phyloP scores from a whole-genome alignment of 1,140 invertebrate genomes.

The Ostrea denselamellosa region DNA sequence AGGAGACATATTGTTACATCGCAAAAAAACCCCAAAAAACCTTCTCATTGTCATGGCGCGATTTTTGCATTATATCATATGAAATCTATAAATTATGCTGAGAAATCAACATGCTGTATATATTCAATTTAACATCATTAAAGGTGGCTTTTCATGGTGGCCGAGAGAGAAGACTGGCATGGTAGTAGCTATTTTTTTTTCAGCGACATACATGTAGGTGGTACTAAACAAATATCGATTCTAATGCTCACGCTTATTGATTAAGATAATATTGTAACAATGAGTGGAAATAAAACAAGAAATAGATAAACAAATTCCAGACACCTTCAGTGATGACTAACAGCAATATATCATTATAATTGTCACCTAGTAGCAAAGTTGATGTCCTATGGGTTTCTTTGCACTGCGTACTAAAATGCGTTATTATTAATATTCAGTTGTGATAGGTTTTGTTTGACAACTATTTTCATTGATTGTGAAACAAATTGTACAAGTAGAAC shows the following conservation, averaged over 20 bases:
- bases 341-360: background rate
- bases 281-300: background rate
- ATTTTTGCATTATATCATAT: background rate
- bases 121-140: background rate
- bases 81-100: background rate
- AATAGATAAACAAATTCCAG: background rate
- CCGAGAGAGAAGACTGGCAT: background rate
- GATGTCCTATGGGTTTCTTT: background rate
- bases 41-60: background rate
- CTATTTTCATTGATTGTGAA: too few species aligned
- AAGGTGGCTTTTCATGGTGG: background rate
- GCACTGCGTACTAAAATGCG: background rate
- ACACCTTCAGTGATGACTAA: background rate
- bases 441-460: too few species aligned
- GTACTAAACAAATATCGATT: too few species aligned
- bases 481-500: too few species aligned
- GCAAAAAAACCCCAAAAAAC: background rate
- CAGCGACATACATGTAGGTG: too few species aligned
- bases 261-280: too few species aligned
- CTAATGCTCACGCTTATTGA: too few species aligned
- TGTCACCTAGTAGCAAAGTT: conserved; percentile 6
- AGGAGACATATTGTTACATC: background rate
- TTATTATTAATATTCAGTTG: background rate
- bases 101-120: background rate
- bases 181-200: too few species aligned